Conservation (phyloP, 2,888 invertebrate genomes). For the Prionchulus punctatus region DNA sequence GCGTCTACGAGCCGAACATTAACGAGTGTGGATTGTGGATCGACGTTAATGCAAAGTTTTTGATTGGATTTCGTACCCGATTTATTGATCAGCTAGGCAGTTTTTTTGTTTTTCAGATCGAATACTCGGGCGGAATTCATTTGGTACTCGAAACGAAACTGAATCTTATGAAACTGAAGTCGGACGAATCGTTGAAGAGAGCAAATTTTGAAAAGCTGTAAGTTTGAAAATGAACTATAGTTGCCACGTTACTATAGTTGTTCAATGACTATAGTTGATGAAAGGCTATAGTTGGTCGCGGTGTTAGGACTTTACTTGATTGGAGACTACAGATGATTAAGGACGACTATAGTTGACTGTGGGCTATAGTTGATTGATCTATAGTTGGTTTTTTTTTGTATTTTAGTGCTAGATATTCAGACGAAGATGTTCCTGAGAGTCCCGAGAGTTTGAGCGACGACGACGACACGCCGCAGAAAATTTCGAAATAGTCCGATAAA, state of each 20-base stretch:
- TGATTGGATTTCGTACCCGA: neutral
- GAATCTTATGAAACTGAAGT: conserved; percentile 54
- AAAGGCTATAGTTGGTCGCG: no score
- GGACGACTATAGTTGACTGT: no score
- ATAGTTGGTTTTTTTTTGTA: neutral
- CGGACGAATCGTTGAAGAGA: conserved; percentile 12
- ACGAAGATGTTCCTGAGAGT: conserved; percentile 22
- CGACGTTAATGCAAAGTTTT: conserved; percentile 47
- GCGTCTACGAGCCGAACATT: conserved; percentile 44
- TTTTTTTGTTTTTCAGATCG: conserved; percentile 15
- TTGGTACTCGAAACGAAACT: conserved; percentile 74
- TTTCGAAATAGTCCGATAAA: neutral
- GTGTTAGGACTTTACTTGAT: no score
- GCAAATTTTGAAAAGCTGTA: neutral
- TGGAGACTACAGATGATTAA: no score
- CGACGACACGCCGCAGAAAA: conserved; percentile 7
- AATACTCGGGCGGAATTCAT: conserved; percentile 47
- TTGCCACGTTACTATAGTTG: no score
- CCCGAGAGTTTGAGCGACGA: conserved; percentile 27
- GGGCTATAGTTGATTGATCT: neutral
- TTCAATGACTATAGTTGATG: no score
- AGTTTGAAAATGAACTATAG: no score
- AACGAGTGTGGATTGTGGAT: conserved; percentile 75
- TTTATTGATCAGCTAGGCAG: no score
- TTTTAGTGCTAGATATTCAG: conserved; percentile 17